Evolutionary conservation across 2,113 vertebrate species (phyloP).

Genomic region (Datnioides undecimradiatus): DNA sequence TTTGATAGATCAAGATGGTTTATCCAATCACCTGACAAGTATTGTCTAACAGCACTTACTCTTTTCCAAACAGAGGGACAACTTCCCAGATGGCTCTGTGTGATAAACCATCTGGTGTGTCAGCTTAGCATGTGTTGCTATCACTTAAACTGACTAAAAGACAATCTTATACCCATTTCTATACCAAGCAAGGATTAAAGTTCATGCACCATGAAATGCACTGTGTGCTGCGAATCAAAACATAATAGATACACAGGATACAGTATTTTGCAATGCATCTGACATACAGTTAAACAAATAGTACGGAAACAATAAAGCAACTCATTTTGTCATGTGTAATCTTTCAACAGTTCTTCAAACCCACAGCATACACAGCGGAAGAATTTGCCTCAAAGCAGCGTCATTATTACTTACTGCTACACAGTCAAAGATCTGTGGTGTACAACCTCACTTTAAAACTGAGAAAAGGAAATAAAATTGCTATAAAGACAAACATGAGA

Average conservation of each 20-base stretch:
- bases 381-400: background rate
- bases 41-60: too few relatives aligned
- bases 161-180: background rate
- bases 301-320: background rate
- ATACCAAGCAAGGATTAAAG: slow-evolving; percentile 11
- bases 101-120: too few relatives aligned
- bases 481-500: background rate
- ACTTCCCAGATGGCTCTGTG: too few relatives aligned
- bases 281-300: background rate
- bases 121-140: too few relatives aligned
- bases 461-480: background rate
- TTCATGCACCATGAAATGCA: background rate
- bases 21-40: too few relatives aligned
- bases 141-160: slow-evolving; percentile 22
- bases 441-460: background rate
- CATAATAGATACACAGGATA: background rate
- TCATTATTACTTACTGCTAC: background rate
- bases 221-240: slow-evolving; percentile 3
- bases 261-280: background rate
- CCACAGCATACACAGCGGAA: background rate
- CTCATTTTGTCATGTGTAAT: background rate
- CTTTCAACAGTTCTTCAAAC: background rate
- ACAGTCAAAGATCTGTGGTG: background rate
- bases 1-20: too few relatives aligned
- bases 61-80: too few relatives aligned